phyloP scores from a whole-genome alignment of 2,888 invertebrate species.

The Volucella inanis region DNA sequence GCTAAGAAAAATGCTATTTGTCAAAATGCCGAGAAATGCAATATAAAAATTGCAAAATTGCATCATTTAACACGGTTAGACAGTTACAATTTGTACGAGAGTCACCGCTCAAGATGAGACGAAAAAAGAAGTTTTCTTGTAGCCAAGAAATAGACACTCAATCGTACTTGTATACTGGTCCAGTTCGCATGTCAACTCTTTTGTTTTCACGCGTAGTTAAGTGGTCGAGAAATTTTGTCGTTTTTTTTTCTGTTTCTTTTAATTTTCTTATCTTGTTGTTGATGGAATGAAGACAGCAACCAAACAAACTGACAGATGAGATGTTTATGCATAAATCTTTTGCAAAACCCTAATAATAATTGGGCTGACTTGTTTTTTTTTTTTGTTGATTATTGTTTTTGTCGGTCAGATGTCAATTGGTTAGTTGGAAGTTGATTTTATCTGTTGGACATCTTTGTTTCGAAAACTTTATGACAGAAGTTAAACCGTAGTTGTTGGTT shows the following conservation, averaged over 20 bases:
- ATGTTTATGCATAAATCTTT: constrained; percentile 3
- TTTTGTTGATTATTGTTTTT: background rate
- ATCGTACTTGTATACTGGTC: background rate
- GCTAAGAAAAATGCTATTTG: constrained; percentile 22
- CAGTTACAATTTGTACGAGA: background rate
- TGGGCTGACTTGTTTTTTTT: constrained; percentile 19
- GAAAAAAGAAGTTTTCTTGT: constrained; percentile 7
- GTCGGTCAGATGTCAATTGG: too few relatives aligned
- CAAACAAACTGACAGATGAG: background rate
- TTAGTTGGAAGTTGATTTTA: constrained; percentile 2
- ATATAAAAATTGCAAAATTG: constrained; percentile 54
- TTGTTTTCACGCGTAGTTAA: constrained; percentile 30
- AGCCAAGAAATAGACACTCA: background rate
- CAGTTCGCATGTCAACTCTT: constrained; percentile 55
- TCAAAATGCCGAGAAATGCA: constrained; percentile 64
- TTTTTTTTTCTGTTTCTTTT: background rate
- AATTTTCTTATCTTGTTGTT: background rate
- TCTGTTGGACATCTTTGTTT: constrained; percentile 31
- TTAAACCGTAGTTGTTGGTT: constrained; percentile 22
- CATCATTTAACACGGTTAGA: constrained; percentile 54
- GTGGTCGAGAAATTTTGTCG: background rate
- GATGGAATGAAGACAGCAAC: background rate
- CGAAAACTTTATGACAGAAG: constrained; percentile 52
- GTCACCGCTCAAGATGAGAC: constrained; percentile 33
- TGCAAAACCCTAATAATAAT: constrained; percentile 31